These are phyloP conservation scores for Latrodectus geometricus DNA, from an alignment of 1,140 invertebrate genomes.

Conservation along the genomic window DNA sequence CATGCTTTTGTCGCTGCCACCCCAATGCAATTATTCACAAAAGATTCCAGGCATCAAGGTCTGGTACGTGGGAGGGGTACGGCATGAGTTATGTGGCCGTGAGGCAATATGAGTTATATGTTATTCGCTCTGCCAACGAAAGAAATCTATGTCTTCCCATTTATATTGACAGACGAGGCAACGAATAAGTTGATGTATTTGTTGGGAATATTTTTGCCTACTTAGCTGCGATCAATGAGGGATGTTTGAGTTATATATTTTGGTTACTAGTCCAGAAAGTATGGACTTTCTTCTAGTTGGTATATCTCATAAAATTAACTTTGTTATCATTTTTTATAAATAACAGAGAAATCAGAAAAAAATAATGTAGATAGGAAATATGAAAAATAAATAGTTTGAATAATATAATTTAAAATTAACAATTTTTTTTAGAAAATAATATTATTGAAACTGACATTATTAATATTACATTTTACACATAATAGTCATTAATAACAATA, in stretches of 20 bases:
- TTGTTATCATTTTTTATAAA: too few species aligned
- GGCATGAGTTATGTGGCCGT: constrained; percentile 1
- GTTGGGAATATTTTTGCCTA: not conserved
- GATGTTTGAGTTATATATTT: not conserved
- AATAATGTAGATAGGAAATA: too few species aligned
- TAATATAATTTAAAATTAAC: too few species aligned
- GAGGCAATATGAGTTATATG: not conserved
- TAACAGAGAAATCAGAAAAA: too few species aligned
- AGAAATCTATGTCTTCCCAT: not conserved
- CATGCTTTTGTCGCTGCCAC: not conserved
- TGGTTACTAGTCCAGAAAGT: too few species aligned
- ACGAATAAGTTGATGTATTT: not conserved
- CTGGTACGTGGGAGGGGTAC: not conserved
- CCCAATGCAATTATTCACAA: constrained; percentile 8
- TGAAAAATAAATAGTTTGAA: too few species aligned
- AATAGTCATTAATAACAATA: too few species aligned
- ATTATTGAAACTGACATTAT: too few species aligned
- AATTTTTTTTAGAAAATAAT: too few species aligned
- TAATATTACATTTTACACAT: too few species aligned
- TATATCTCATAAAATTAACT: too few species aligned
- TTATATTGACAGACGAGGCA: not conserved
- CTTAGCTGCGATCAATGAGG: not conserved
- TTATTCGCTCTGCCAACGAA: not conserved
- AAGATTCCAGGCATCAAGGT: not conserved
- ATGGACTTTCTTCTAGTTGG: too few species aligned